A percentile compares a stretch with the other conserved stretches of the same genome.
Evolutionary conservation across 2,888 invertebrate species (phyloP).

Genomic region (Druceiella hillmani): DNA sequence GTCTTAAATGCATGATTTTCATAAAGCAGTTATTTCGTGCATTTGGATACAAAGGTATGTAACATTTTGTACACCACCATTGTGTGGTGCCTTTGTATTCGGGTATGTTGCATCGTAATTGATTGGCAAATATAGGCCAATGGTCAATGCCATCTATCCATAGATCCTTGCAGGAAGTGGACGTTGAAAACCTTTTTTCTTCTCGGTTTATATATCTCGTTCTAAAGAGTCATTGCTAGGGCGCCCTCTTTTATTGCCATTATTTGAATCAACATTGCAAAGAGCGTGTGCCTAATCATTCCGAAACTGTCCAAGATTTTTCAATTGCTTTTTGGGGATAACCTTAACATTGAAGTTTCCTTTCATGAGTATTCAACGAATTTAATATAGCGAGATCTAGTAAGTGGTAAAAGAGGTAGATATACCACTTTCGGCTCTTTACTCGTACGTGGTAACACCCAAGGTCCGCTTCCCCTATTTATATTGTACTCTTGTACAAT

Average conservation of each 20-base stretch:
- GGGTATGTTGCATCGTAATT: constrained; percentile 5
- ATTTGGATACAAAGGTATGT: constrained; percentile 2
- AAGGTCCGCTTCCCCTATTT: too few relatives aligned
- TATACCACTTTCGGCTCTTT: too few relatives aligned
- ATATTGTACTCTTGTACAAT: too few relatives aligned
- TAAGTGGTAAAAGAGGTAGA: too few relatives aligned
- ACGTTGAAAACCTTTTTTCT: constrained; percentile 1
- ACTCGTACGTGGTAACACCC: too few relatives aligned
- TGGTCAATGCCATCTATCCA: constrained; percentile 5
- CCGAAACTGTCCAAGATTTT: constrained; percentile 4
- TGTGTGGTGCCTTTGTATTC: constrained; percentile 5
- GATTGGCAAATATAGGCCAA: constrained; percentile 6
- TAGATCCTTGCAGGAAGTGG: constrained; percentile 3
- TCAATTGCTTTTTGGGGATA: constrained; percentile 7
- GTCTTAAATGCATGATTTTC: too few relatives aligned
- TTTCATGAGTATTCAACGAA: constrained; percentile 6
- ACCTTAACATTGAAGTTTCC: constrained; percentile 3
- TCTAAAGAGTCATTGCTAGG: constrained; percentile 7
- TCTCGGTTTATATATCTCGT: too few relatives aligned
- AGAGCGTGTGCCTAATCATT: constrained; percentile 1
- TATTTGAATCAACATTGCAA: background rate
- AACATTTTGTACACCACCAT: constrained; percentile 4
- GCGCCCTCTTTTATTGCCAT: constrained; percentile 4
- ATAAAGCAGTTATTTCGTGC: too few relatives aligned
- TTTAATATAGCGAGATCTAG: constrained; percentile 5